These are phyloP conservation scores for Chloebia gouldiae DNA, from an alignment of 2,113 vertebrate genomes.

Conservation along the genomic window DNA sequence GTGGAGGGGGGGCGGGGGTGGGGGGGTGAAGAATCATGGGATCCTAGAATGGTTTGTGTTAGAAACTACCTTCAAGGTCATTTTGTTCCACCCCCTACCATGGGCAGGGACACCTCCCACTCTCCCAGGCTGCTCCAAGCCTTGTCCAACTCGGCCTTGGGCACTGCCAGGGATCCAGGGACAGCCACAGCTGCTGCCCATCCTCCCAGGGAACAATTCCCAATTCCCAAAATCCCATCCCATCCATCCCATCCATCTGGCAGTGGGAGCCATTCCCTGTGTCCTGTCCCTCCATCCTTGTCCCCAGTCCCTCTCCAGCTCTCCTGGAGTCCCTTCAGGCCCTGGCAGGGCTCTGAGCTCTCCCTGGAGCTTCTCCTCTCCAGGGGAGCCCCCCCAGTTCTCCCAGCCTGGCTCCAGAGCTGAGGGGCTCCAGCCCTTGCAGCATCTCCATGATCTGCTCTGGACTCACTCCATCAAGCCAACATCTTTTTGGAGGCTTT, in stretches of 20 bases:
- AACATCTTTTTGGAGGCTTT: neutral
- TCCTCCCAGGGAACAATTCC: neutral
- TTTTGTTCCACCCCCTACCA: rapidly evolving
- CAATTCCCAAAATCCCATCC: neutral
- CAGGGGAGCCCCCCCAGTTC: neutral
- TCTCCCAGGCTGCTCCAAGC: neutral
- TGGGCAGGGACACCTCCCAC: neutral
- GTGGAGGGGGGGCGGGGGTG: too few species aligned
- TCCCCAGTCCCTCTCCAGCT: neutral
- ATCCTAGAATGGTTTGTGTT: neutral
- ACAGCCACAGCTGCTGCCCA: neutral
- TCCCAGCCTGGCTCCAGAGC: neutral
- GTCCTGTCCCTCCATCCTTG: neutral
- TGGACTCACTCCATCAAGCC: neutral
- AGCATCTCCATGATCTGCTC: rapidly evolving
- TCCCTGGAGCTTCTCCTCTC: neutral
- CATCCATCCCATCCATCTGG: neutral
- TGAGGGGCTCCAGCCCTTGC: neutral
- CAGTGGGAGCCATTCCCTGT: neutral
- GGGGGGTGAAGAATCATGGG: neutral
- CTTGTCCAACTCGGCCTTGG: rapidly evolving
- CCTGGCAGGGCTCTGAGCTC: neutral
- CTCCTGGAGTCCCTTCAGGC: neutral
- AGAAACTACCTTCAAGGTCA: rapidly evolving
- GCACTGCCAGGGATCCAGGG: neutral